Evolutionary conservation across 2,888 invertebrate genomes (phyloP), one percentile per base, ranked within the genome.

Genomic region (Polyploca ridens): DNA sequence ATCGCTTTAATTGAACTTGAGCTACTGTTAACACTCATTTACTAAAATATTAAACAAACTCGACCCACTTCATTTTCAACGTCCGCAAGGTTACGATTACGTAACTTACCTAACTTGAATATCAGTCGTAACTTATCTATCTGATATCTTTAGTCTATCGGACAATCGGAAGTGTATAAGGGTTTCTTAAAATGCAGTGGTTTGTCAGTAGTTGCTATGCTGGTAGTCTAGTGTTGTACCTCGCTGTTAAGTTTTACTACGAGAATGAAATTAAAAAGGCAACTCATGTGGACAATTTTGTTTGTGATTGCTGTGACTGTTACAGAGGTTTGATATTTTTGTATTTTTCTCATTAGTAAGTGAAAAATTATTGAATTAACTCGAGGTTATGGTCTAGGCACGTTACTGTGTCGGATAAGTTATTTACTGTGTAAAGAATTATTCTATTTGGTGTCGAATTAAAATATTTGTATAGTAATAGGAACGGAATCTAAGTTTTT

Each of bases 221-320:
- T 13, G 84, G 87, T 41, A 85, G 85, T 66, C 63, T 93, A 64
- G 80, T 93, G 67, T 66, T 91, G 62, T 91, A 87, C 66, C 71
- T 92, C n/a, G 64, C 82, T 41, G 80, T 83, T 6, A 90, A 81
- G 75, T 78, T 77, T 60, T 91, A 91, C 70, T 93, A 81, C 75
- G 85, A 91, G 70, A 84, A 94, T 94, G 93, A 90, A 86, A 73
- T 83, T 86, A 85, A 79, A 72, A 83, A 82, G 67, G 68, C 72
- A 69, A 65, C 69, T 88, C 63, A 54, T 81, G 62, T 80, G 81
- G 77, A 66, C 81, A 49, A 49, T 79, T 44, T 64, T 87, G 49
- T 67, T 77, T 71, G 78, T 81, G 63, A 64, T 73, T 69, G 77
- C 72, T 68, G 76, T 82, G 57, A 71, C 74, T 76, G 75, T 77